Conservation (phyloP, 2,888 invertebrate genomes). For the Drosophila acutilabella region DNA sequence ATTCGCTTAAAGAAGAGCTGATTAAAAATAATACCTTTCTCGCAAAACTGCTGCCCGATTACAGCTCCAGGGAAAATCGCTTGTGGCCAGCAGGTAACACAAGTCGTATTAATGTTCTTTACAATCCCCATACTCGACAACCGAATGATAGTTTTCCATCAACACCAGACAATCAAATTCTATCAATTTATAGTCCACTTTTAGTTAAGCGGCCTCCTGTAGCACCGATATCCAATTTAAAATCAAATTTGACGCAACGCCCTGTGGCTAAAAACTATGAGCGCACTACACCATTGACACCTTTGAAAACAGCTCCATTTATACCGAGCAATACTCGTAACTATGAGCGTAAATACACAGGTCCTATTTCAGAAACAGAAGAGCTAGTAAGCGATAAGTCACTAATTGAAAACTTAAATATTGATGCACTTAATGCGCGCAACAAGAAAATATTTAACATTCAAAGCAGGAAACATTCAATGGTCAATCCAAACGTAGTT, state of each 20-base stretch:
- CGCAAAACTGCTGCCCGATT: slow-evolving; percentile 30
- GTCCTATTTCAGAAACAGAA: slow-evolving; percentile 73
- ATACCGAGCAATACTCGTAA: slow-evolving; percentile 82
- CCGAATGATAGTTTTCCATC: slow-evolving; percentile 19
- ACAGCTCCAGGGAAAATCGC: slow-evolving; percentile 68
- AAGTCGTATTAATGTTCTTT: slow-evolving; percentile 56
- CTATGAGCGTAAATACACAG: slow-evolving; percentile 83
- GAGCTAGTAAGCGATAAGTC: slow-evolving; percentile 77
- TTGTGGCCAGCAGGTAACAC: slow-evolving; percentile 48
- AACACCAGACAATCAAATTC: slow-evolving; percentile 50
- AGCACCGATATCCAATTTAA: slow-evolving; percentile 71
- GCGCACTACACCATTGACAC: slow-evolving; percentile 73
- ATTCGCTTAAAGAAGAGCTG: slow-evolving; percentile 22
- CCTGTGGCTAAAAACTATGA: slow-evolving; percentile 82
- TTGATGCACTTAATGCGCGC: slow-evolving; percentile 86
- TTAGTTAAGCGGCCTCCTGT: slow-evolving; percentile 81
- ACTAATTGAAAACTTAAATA: slow-evolving; percentile 85
- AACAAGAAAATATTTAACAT: slow-evolving; percentile 86
- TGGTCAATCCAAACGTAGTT: slow-evolving; percentile 78
- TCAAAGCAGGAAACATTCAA: slow-evolving; percentile 85
- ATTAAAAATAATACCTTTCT: slow-evolving; percentile 27
- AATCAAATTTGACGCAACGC: slow-evolving; percentile 77
- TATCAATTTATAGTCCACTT: slow-evolving; percentile 70
- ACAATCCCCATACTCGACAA: slow-evolving; percentile 60
- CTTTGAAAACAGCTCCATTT: slow-evolving; percentile 81